Base-by-base conservation (phyloP, 1,140 invertebrate genomes). In the Zaprionus nigranus region DNA sequence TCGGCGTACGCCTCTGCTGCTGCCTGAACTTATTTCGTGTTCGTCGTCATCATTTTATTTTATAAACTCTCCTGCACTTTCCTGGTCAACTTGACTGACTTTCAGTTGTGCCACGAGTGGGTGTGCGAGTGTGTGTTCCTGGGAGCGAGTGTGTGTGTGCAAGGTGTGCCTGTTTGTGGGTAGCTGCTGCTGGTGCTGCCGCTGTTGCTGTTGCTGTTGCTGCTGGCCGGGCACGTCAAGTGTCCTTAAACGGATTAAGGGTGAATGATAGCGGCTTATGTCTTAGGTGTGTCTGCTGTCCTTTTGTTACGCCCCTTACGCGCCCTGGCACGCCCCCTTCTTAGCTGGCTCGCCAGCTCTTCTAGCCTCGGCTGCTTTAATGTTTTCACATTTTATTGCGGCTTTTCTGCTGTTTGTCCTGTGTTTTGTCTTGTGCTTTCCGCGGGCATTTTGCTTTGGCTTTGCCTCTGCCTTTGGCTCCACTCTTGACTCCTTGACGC, bases 41-140 rank as follows among this genome's bases (percentile, higher is more conserved):
- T 77, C 81, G 63, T 75, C 82, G 68, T 80, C 71, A 69, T 84
- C 84, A 81, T 90, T 90, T 82, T 85, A 79, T 90, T 90, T 88
- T 84, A 90, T 90, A 90, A 90, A 90, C 85, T 90, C 85, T 84
- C 74, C 73, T 75, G 78, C 84, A 87, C 84, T 75, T 86, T 87
- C 83, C 79, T 90, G 85, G 85, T 85, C 85, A 90, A 90, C 85
- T 90, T 90, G 85, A 90, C 81, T 90, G 85, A 90, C 85, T 90
- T 88, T 90, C 75, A 84, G 85, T 85, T 84, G 80, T 75, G 69
- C 46, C 68, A 63, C 59, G 36, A 74, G 36, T 54, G 58, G 26
- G 2, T 43, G 12, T 36, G 9, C 46, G 9, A n/a, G 34, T 65
- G 17, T 71, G 66, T 76, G 43, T 72, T 34, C 64, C 66, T 56